Evolutionary conservation across 2,888 invertebrate genomes (phyloP).

Genomic region (Zaprionus lineosus): DNA sequence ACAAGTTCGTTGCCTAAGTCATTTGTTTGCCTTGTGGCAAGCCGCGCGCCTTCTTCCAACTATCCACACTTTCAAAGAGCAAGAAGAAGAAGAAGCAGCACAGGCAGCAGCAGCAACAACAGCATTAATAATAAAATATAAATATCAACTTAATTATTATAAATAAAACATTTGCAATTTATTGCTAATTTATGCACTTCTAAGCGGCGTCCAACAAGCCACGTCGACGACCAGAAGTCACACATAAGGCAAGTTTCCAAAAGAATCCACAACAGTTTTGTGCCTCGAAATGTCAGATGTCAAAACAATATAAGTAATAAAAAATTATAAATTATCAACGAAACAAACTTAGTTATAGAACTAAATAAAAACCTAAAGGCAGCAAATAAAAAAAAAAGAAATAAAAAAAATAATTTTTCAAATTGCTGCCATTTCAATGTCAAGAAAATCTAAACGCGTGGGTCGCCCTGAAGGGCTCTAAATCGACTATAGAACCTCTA

Average conservation of each 20-base stretch:
- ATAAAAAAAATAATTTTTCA: slow-evolving; percentile 33
- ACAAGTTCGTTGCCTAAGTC: slow-evolving; percentile 74
- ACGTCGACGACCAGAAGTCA: slow-evolving; percentile 68
- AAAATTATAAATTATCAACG: slow-evolving; percentile 2
- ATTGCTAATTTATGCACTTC: slow-evolving; percentile 57
- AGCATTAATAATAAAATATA: slow-evolving; percentile 5
- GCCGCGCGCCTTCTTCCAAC: slow-evolving; percentile 27
- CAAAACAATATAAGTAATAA: slow-evolving; percentile 11
- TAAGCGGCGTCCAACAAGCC: slow-evolving; percentile 45
- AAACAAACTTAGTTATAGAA: slow-evolving; percentile 8
- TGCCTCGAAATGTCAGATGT: slow-evolving; percentile 51
- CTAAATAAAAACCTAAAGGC: slow-evolving; percentile 31
- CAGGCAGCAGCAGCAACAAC: too few species aligned
- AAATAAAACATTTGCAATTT: slow-evolving; percentile 45
- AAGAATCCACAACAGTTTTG: slow-evolving; percentile 11
- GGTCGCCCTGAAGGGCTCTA: slow-evolving; percentile 53
- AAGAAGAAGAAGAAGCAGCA: slow-evolving; percentile 16
- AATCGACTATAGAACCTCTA: too few species aligned
- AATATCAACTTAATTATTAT: slow-evolving; percentile 36
- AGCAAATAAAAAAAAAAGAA: slow-evolving; percentile 20
- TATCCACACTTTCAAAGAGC: slow-evolving; percentile 48
- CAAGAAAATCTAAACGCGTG: slow-evolving; percentile 50
- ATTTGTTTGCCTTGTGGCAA: slow-evolving; percentile 67
- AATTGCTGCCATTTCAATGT: slow-evolving; percentile 50
- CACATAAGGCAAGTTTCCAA: slow-evolving; percentile 59